Evolutionary conservation across 2,888 invertebrate species (phyloP).

Genomic region (Hyppa rectilinea): DNA sequence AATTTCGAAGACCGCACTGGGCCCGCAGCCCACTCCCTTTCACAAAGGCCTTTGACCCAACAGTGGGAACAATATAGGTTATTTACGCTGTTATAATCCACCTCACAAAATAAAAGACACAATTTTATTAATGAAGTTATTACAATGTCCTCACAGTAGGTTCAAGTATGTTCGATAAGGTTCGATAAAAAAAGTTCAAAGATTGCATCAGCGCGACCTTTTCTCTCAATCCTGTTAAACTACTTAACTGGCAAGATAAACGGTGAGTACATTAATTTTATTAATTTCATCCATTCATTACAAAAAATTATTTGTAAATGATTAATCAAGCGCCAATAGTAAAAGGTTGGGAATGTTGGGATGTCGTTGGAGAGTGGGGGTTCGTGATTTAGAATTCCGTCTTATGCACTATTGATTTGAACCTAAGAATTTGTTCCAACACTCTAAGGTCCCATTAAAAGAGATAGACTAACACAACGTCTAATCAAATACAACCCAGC

Average conservation of each 20-base stretch:
- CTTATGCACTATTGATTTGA: neutral
- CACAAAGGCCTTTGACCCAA: too few relatives aligned
- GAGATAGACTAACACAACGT: too few relatives aligned
- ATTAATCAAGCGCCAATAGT: conserved; percentile 20
- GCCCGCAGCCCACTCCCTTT: too few relatives aligned
- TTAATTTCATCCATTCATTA: conserved; percentile 24
- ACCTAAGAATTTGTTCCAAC: too few relatives aligned
- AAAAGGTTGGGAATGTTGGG: neutral
- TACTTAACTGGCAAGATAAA: conserved; percentile 20
- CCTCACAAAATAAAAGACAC: conserved; percentile 6
- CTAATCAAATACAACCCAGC: too few relatives aligned
- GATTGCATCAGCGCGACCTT: conserved; percentile 57
- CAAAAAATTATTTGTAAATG: neutral
- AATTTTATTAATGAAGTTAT: conserved; percentile 45
- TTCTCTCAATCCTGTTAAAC: conserved; percentile 42
- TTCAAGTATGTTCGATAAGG: conserved; percentile 41
- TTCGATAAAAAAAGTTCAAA: conserved; percentile 46
- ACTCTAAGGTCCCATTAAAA: too few relatives aligned
- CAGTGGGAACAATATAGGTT: too few relatives aligned
- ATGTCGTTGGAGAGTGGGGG: too few relatives aligned
- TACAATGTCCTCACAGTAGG: conserved; percentile 30
- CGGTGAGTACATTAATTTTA: conserved; percentile 22
- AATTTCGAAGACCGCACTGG: too few relatives aligned
- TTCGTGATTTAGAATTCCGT: neutral
- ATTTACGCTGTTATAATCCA: neutral